phyloP scores from a whole-genome alignment of 2,888 invertebrate genomes.

The Portevinia maculata region DNA sequence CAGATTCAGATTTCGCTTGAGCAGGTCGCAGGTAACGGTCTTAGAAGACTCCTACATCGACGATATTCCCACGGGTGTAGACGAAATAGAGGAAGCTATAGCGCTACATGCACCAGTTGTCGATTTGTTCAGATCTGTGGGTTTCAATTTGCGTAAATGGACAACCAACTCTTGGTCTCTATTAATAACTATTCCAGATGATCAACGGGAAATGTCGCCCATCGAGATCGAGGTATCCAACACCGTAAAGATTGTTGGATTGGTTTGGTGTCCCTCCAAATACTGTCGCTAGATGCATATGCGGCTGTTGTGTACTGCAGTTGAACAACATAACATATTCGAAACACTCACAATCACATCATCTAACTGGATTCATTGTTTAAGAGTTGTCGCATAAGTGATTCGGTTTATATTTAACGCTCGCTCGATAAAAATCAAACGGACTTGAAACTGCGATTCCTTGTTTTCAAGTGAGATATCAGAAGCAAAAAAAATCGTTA shows the following conservation, averaged over 20 bases:
- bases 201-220: slow-evolving; percentile 1
- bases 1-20: slow-evolving; percentile 4
- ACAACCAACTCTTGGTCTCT: slow-evolving; percentile 5
- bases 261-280: slow-evolving; percentile 16
- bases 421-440: neutral
- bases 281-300: neutral
- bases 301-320: no score
- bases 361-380: no score
- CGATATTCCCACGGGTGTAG: no score
- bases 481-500: slow-evolving; percentile 1
- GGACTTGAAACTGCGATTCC: neutral
- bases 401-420: slow-evolving; percentile 9
- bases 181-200: slow-evolving; percentile 5
- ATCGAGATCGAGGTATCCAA: neutral
- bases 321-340: no score
- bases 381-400: no score
- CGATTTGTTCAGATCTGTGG: slow-evolving; percentile 1
- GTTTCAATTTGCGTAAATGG: slow-evolving; percentile 15
- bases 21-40: neutral
- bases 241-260: slow-evolving; percentile 4
- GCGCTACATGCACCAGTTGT: neutral
- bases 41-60: no score
- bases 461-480: slow-evolving; percentile 3
- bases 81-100: neutral
- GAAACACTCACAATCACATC: no score